Percentiles rank a stretch among this genome's conserved stretches.
Evolutionary conservation across 2,797 vertebrate species (phyloP).

Genomic region (Dendrocincla fuliginosa): DNA sequence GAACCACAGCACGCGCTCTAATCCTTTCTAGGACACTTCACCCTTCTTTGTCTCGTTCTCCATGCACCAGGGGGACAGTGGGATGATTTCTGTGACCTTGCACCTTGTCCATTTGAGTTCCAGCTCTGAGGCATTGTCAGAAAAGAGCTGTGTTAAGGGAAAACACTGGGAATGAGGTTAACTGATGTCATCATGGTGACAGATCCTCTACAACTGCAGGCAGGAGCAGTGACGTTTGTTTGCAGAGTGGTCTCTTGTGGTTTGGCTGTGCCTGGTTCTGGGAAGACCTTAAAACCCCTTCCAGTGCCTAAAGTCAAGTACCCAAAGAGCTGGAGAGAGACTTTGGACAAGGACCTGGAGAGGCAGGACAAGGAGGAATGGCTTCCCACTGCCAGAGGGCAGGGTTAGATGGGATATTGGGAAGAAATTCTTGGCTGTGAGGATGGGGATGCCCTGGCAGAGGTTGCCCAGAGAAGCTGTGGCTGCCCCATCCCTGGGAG

Average conservation of each 20-base stretch:
- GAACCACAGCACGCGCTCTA: background rate
- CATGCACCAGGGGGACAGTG: background rate
- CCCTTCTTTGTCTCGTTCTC: background rate
- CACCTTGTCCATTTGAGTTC: background rate
- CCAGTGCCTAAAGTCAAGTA: background rate
- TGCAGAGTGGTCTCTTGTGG: background rate
- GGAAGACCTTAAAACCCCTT: background rate
- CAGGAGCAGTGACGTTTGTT: background rate
- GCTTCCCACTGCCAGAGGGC: background rate
- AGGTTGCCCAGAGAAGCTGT: background rate
- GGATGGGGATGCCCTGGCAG: background rate
- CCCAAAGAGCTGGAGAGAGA: background rate
- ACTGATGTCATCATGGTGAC: fast-evolving
- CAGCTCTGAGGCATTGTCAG: background rate
- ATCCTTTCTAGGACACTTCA: background rate
- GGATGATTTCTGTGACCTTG: background rate
- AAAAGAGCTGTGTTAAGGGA: background rate
- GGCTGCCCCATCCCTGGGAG: background rate
- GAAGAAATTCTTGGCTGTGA: fast-evolving
- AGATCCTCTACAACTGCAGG: background rate
- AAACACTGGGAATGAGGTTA: fast-evolving
- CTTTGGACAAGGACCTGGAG: background rate
- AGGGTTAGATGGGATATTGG: fast-evolving
- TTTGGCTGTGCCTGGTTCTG: background rate
- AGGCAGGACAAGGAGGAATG: background rate